Base-by-base conservation (phyloP, 2,113 vertebrate genomes). In the Neomonachus schauinslandi region DNA sequence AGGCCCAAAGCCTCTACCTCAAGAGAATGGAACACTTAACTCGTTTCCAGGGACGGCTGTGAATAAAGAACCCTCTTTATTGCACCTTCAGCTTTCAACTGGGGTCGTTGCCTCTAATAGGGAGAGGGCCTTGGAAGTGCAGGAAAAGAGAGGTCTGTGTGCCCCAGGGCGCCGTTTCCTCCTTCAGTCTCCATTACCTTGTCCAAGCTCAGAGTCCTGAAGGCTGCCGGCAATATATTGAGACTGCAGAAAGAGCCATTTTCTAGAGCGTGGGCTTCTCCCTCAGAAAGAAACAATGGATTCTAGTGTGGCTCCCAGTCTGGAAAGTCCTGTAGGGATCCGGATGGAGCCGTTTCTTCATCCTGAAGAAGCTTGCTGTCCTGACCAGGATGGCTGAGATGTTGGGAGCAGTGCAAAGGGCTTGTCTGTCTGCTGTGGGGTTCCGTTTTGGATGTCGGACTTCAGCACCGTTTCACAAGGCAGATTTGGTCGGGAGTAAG, bases 1-100 rank as follows among this genome's bases (percentile, higher is more conserved):
- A 98, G 83, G 94, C 51, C 51, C 88, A 74, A 96, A 98, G 83
- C 55, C 49, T 97, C 72, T 86, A 28, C 72, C 86, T 95, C 26
- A 0, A 89, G 67, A 92, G 72, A 86, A 33, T 86, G 39, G 46
- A 89, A 81, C 67, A 55, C 33, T 89, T 82, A 80, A 94, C 61
- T 80, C 21, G 4, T 84, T 81, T 95, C 91, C 59, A 90, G 65
- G 36, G 83, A 96, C 10, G 67, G 19, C 21, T 90, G 9, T 55
- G 55, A 89, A 92, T 89, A 89, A 95, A 91, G n/a, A 85, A 81
- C 69, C 7, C 28, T 85, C 65, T 33, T 88, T 69, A 76, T 61
- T 88, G 36, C 61, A 63, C 26, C 61, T 63, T 86, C 57, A 84
- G 28, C 83, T 91, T 97, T 88, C 81, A 91, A 36, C 39, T 92